These are phyloP conservation scores for Furcula furcula DNA, from an alignment of 2,888 invertebrate genomes.

Conservation along the genomic window DNA sequence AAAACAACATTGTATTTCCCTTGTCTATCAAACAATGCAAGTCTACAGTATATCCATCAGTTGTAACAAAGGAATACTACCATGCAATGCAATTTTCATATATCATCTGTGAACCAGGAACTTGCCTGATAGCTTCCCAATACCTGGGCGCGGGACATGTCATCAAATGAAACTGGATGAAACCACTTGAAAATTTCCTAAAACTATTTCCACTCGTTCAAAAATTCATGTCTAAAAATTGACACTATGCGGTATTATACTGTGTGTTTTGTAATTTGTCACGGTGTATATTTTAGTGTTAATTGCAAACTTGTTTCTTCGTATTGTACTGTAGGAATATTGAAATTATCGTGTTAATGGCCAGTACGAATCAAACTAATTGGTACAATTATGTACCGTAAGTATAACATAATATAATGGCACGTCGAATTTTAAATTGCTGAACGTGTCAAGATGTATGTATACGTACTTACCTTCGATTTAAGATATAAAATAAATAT, in stretches of 20 bases:
- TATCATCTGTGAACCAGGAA: conserved; percentile 18
- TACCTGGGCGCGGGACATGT: background rate
- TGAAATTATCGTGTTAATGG: background rate
- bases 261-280: conserved; percentile 1
- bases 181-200: background rate
- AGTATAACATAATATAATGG: background rate
- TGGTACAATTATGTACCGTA: background rate
- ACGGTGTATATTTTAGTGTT: background rate
- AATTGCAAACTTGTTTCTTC: conserved; percentile 1
- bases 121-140: conserved; percentile 1
- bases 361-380: background rate
- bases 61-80: conserved; percentile 14
- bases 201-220: background rate
- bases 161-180: too few species aligned
- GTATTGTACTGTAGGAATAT: background rate
- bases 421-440: background rate
- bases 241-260: background rate
- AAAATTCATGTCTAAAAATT: background rate
- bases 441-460: background rate
- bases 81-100: conserved; percentile 25
- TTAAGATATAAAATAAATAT: too few species aligned
- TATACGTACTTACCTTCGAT: too few species aligned
- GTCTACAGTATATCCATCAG: background rate
- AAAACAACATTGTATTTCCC: too few species aligned
- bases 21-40: too few species aligned